Percentiles rank a stretch among this genome's conserved stretches.
These are phyloP conservation scores for Pachyuromys duprasi DNA, from an alignment of 2,797 vertebrate species.

Conservation along the genomic window DNA sequence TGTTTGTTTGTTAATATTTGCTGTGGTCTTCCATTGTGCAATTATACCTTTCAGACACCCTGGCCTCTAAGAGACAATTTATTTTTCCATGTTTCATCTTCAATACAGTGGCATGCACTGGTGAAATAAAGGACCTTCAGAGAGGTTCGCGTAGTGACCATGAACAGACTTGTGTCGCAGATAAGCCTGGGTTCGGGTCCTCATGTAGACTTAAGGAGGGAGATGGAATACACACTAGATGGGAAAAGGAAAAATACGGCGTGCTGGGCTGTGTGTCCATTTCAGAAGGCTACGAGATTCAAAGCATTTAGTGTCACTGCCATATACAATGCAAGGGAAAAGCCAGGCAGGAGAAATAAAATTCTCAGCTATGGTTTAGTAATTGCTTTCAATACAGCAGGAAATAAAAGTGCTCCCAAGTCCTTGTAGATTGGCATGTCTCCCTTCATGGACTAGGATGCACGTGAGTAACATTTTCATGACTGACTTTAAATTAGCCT, in stretches of 20 bases:
- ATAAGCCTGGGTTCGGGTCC: background rate
- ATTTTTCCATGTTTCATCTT: background rate
- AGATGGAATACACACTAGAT: background rate
- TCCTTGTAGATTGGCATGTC: background rate
- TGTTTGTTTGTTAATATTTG: background rate
- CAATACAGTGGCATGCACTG: background rate
- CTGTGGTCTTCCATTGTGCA: background rate
- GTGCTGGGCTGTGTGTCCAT: fast-evolving
- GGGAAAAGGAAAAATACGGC: background rate
- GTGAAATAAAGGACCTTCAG: background rate
- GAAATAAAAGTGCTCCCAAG: conserved; percentile 39
- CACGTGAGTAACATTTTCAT: background rate
- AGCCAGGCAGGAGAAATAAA: background rate
- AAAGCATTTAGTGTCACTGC: background rate
- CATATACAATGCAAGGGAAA: background rate
- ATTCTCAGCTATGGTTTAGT: background rate
- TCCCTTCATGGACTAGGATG: conserved; percentile 44
- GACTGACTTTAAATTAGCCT: conserved; percentile 15
- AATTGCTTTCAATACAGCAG: conserved; percentile 28
- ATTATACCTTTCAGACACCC: background rate
- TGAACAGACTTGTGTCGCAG: background rate
- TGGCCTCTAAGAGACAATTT: background rate
- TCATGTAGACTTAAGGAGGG: too few species aligned
- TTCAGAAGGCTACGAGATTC: background rate
- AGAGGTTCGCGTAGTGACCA: background rate